Evolutionary conservation across 2,113 vertebrate species (phyloP), one percentile per base, ranked within the genome.

Genomic region (Cinclus mexicanus): DNA sequence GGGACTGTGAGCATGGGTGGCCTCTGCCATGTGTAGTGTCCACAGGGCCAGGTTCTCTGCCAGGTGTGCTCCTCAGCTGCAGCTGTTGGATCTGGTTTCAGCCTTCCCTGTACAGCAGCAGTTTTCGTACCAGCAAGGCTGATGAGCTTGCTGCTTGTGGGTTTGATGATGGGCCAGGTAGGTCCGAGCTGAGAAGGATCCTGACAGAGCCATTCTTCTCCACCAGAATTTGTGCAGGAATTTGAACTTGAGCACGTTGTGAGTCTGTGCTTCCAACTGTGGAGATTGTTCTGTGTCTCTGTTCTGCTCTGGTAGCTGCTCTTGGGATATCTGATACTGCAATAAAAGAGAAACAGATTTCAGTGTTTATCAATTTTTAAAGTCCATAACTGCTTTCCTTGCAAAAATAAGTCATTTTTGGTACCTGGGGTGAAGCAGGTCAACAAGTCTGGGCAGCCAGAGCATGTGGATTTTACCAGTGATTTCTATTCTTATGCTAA

Each of bases 401-500:
- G 37, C 50, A 39, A 82, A 88, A 88, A 52, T 3, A 46, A 87
- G 42, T 46, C 3, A 1, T 2, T 83, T 83, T 86, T 47, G 13
- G 17, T 89, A 15, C 55, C 14, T 52, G 49, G 80, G 56, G 84
- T 93, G 94, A 89, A 68, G 67, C 49, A 49, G 87, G 89, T 82
- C 94, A 83, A n/a, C 29, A 3, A 64, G 72, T 71, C 86, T 74
- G 86, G 89, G 19, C 76, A 31, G 76, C 53, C 0, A 2, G 71
- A 84, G 80, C 52, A 14, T 63, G 83, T 81, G 87, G 77, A 46
- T 87, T 96, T 94, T 83, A 57, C 19, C 24, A 64, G 86, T 47
- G 68, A 25, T 94, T 87, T 55, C 95, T 88, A 41, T 97, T 95
- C 89, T 95, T 59, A 89, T 86, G 94, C 77, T 97, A 91, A 97